Conservation (phyloP, 2,888 invertebrate genomes). For the Brachyopa scutellaris region DNA sequence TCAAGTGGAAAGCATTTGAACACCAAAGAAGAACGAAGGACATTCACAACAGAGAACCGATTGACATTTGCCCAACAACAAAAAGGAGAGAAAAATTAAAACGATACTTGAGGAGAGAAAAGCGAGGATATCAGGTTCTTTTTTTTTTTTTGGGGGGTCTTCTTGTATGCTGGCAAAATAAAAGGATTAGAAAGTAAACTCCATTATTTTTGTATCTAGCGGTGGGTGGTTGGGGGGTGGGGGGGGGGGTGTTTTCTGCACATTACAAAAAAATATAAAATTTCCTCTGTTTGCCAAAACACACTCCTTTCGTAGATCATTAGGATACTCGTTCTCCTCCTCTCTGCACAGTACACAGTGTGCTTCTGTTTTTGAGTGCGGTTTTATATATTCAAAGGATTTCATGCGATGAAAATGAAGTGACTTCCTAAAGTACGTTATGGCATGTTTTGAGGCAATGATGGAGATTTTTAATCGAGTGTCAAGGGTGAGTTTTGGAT, state of each 20-base stretch:
- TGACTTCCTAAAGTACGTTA: conserved; percentile 66
- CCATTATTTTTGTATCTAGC: conserved; percentile 52
- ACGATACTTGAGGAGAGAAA: background rate
- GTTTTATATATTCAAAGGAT: conserved; percentile 71
- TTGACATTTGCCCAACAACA: conserved; percentile 26
- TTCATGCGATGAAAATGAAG: conserved; percentile 42
- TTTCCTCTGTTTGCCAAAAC: conserved; percentile 14
- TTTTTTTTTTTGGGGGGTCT: background rate
- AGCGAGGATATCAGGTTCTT: conserved; percentile 25
- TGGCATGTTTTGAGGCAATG: conserved; percentile 62
- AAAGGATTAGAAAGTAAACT: conserved; percentile 68
- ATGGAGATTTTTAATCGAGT: conserved; percentile 55
- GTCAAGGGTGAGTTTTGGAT: background rate
- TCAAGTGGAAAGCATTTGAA: background rate
- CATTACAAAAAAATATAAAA: conserved; percentile 39
- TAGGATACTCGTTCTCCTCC: too few relatives aligned
- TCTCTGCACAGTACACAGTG: conserved; percentile 29
- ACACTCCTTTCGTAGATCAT: conserved; percentile 56
- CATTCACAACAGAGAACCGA: background rate
- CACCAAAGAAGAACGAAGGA: too few relatives aligned
- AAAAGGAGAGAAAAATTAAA: conserved; percentile 31
- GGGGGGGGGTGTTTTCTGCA: conserved; percentile 15
- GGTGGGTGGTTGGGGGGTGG: conserved; percentile 13
- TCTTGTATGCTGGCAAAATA: background rate
- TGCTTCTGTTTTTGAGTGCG: conserved; percentile 71